Percentiles rank a stretch among this genome's conserved stretches.
phyloP scores from a whole-genome alignment of 2,888 invertebrate species.

The Stramonita haemastoma region DNA sequence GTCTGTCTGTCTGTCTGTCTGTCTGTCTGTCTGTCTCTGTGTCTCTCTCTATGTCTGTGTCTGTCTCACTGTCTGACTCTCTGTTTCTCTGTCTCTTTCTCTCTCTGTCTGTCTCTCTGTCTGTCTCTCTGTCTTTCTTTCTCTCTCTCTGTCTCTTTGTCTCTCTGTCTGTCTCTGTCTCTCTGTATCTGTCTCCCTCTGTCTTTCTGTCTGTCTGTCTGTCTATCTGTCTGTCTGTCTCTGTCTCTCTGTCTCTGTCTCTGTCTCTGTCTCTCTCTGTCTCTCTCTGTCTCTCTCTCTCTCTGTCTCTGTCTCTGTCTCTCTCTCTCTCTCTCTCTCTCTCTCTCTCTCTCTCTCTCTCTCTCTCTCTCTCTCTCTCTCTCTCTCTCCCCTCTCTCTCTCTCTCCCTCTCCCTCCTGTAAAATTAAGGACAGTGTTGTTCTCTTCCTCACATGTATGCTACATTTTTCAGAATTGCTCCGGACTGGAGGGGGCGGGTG shows the following conservation, averaged over 20 bases:
- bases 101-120: background rate
- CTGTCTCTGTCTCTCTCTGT: background rate
- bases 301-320: background rate
- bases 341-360: slow-evolving; percentile 6
- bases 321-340: slow-evolving; percentile 12
- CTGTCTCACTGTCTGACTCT: too few species aligned
- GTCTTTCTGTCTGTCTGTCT: too few species aligned
- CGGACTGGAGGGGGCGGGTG: too few species aligned
- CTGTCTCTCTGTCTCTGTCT: background rate
- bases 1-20: background rate
- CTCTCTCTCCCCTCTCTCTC: background rate
- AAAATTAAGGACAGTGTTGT: too few species aligned
- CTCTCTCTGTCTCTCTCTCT: slow-evolving; percentile 2
- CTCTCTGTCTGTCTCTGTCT: background rate
- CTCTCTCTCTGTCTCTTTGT: background rate
- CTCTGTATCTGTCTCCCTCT: too few species aligned
- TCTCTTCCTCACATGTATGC: too few species aligned
- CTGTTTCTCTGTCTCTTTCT: background rate
- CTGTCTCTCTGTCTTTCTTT: background rate
- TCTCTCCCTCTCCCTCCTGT: too few species aligned
- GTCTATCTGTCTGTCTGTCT: too few species aligned
- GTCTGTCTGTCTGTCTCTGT: background rate
- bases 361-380: slow-evolving; percentile 2
- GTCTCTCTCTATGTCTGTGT: background rate
- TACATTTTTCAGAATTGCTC: too few species aligned